phyloP scores from a whole-genome alignment of 2,113 vertebrate species.

The Hystrix brachyura region DNA sequence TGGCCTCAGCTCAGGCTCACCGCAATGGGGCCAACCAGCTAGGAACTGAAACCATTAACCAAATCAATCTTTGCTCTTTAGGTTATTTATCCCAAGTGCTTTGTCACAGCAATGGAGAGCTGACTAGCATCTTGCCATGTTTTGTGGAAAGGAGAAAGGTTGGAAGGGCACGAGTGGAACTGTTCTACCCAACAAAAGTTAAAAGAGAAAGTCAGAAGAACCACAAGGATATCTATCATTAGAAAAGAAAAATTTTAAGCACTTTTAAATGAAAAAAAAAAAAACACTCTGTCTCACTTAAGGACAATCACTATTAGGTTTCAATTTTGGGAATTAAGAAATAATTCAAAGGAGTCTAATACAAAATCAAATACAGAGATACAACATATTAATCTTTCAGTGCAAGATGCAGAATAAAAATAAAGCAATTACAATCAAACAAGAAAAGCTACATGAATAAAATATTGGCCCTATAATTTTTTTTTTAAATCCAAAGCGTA shows the following conservation, averaged over 20 bases:
- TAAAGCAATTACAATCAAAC: background rate
- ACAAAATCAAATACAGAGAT: background rate
- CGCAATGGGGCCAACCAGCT: background rate
- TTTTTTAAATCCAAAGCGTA: background rate
- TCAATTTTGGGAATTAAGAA: conserved; percentile 10
- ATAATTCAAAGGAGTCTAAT: background rate
- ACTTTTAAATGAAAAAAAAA: background rate
- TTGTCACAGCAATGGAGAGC: background rate
- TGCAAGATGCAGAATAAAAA: background rate
- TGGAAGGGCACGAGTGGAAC: background rate
- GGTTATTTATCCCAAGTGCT: background rate
- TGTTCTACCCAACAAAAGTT: background rate
- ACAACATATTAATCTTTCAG: background rate
- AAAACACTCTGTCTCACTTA: background rate
- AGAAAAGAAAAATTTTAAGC: background rate
- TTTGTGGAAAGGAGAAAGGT: background rate
- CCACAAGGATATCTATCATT: background rate
- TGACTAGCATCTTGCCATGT: background rate
- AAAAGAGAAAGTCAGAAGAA: background rate
- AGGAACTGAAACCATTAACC: background rate
- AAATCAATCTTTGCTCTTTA: background rate
- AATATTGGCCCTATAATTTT: background rate
- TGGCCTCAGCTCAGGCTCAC: background rate
- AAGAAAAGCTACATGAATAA: background rate
- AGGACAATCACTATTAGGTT: background rate